Conservation (phyloP, 2,797 vertebrate species). For the Takifugu ocellatus region DNA sequence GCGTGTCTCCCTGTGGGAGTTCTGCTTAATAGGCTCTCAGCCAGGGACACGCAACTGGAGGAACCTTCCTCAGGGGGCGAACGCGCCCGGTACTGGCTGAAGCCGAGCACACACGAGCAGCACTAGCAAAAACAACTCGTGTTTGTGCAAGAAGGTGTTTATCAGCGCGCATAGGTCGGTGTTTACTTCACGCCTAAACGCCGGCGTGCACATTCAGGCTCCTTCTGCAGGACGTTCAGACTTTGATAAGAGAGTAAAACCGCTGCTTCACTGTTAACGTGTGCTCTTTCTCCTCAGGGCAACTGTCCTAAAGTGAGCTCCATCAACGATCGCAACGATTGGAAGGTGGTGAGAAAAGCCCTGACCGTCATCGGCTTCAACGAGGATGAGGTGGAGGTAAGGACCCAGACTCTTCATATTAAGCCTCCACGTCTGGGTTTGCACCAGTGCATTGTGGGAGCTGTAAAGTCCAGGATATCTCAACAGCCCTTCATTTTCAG, state of each 20-base stretch:
- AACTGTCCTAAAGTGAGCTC: conserved; percentile 98
- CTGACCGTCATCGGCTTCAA: conserved; percentile 89
- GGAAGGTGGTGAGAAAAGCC: conserved; percentile 90
- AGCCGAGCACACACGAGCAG: conserved; percentile 19
- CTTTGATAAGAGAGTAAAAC: background rate
- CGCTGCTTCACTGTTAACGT: background rate
- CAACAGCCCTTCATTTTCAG: too few species aligned
- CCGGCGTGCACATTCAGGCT: conserved; percentile 12
- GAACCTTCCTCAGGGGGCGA: conserved; percentile 27
- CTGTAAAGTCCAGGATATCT: too few species aligned
- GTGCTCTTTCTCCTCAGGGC: conserved; percentile 74
- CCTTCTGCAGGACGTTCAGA: conserved; percentile 1
- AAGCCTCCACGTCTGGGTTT: background rate
- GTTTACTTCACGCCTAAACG: conserved; percentile 33
- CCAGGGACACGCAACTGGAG: conserved; percentile 11
- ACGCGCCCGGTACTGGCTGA: conserved; percentile 33
- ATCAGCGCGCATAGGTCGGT: conserved; percentile 24
- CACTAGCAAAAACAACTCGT: conserved; percentile 30
- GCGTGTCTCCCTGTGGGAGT: conserved; percentile 34
- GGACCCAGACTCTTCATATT: conserved; percentile 13
- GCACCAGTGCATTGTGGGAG: too few species aligned
- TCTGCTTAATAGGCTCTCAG: conserved; percentile 49
- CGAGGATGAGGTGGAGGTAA: conserved; percentile 91
- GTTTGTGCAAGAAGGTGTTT: conserved; percentile 43
- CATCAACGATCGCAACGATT: conserved; percentile 96